A percentile compares a stretch with the other conserved stretches of the same genome.
phyloP scores from a whole-genome alignment of 2,113 vertebrate genomes.

The Paramormyrops kingsleyae region DNA sequence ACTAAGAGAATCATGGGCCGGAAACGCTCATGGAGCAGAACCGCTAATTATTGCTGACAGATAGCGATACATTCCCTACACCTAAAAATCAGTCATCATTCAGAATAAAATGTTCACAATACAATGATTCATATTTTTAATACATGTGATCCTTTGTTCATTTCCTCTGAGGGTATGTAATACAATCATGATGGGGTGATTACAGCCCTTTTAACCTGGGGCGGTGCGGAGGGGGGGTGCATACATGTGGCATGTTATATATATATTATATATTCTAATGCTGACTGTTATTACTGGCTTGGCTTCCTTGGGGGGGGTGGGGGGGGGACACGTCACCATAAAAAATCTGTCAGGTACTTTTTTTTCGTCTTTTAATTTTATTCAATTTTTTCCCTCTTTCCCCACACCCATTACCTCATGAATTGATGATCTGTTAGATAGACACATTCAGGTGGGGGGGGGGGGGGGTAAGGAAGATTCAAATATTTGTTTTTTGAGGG shows the following conservation, averaged over 20 bases:
- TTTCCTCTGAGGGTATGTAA: background rate
- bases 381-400: background rate
- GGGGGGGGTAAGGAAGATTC: conserved; percentile 41
- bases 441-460: conserved; percentile 28
- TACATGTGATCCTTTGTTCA: conserved; percentile 1
- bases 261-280: conserved; percentile 61
- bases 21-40: background rate
- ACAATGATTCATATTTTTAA: conserved; percentile 7
- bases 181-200: conserved; percentile 10
- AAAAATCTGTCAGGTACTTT: conserved; percentile 23
- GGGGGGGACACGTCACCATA: background rate
- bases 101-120: background rate
- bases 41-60: conserved; percentile 5
- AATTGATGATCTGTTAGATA: conserved; percentile 66
- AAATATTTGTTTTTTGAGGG: conserved; percentile 49
- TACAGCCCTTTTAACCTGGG: conserved; percentile 28
- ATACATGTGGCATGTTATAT: background rate
- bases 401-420: conserved; percentile 62
- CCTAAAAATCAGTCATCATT: background rate
- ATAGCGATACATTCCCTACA: background rate
- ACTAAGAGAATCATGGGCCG: background rate
- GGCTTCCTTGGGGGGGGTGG: conserved; percentile 68
- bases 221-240: conserved; percentile 7
- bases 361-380: conserved; percentile 24
- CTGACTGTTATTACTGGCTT: conserved; percentile 63